Base-by-base conservation (phyloP, 2,888 invertebrate genomes). In the Acanthacorydalis orientalis region DNA sequence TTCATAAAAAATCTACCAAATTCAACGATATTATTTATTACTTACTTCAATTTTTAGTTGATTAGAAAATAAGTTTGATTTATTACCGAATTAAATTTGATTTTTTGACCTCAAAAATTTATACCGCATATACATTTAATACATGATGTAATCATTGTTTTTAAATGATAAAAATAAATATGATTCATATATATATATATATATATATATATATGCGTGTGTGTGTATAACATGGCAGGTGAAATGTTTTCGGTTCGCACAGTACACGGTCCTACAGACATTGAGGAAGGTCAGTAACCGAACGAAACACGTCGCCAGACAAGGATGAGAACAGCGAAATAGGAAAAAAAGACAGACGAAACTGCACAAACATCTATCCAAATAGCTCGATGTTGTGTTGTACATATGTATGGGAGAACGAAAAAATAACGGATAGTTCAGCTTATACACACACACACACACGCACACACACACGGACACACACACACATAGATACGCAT, bases 251-350 rank as follows among this genome's bases (percentile, higher is more conserved):
- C 42, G 14, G 42, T 23, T 15, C 42, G 42, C 12, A 31, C 23
- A 42, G 42, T 42, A 42, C 23, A 23, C 23, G 23, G 23, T 23
- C 14, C 37, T 42, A 42, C 54, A 54, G 55, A 55, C 54, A 55
- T 57, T 55, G 56, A 52, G 56, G 55, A 57, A 57, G 57, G 57
- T 59, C 61, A 61, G 59, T 60, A 60, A 60, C 61, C 61, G 59
- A 58, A 53, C 56, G 55, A 53, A 57, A 60, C 59, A 56, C 23
- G 23, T 49, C 51, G 53, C 55, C 57, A 59, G 60, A 61, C 61
- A 53, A 55, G 58, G 57, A 60, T 60, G 46, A 59, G 16, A 41
- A 23, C 16, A 41, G 41, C 16, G 41, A 41, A 41, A 41, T 23
- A 41, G 15, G 23, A 14, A 41, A 15, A 41, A 23, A 23, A 41